phyloP scores from a whole-genome alignment of 1,140 invertebrate species.

The Eueides isabella region DNA sequence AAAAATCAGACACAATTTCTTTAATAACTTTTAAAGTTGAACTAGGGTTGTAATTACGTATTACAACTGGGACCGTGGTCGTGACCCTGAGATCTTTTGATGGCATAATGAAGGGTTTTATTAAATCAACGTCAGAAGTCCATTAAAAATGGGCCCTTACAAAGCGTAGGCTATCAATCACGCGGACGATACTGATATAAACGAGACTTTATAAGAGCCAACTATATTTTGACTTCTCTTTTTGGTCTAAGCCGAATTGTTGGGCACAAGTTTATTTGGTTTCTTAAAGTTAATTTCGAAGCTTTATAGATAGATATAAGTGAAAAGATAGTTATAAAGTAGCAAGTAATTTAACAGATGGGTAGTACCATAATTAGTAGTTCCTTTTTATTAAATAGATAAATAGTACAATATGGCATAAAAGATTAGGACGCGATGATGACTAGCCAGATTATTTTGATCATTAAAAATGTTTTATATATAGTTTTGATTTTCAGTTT shows the following conservation, averaged over 20 bases:
- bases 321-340: background rate
- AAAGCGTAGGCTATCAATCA: slow-evolving; percentile 70
- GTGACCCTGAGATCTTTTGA: slow-evolving; percentile 64
- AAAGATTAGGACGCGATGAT: no score
- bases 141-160: slow-evolving; percentile 67
- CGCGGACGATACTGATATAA: slow-evolving; percentile 58
- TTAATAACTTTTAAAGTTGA: slow-evolving; percentile 6
- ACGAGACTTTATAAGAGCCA: slow-evolving; percentile 55
- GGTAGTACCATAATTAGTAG: no score
- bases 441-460: no score
- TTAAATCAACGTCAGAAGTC: slow-evolving; percentile 79
- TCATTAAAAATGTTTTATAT: no score
- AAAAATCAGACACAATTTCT: background rate
- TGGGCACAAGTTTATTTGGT: background rate
- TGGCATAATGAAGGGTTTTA: slow-evolving; percentile 78
- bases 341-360: no score
- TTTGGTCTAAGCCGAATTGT: background rate
- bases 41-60: slow-evolving; percentile 59
- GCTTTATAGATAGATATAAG: background rate
- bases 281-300: background rate
- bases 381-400: no score
- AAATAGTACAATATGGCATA: no score
- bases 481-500: no score
- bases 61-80: slow-evolving; percentile 48
- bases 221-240: slow-evolving; percentile 43